Evolutionary conservation across 2,797 vertebrate species (phyloP).

Genomic region (Sphenodon punctatus): DNA sequence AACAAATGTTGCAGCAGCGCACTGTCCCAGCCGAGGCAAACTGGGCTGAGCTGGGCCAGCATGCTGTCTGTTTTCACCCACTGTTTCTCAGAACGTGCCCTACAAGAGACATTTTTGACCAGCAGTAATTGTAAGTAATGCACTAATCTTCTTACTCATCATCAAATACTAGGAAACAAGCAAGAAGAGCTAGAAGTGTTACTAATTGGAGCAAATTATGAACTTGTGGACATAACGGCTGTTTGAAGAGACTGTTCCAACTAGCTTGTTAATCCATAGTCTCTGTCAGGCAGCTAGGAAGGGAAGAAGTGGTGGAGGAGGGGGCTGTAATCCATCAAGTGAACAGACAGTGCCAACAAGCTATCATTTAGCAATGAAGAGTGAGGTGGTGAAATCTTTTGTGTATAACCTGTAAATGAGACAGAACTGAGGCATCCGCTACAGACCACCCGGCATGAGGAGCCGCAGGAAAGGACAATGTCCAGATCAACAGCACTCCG

Average conservation of each 20-base stretch:
- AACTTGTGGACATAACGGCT: constrained; percentile 26
- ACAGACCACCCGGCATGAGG: constrained; percentile 1
- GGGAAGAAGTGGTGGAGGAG: constrained; percentile 13
- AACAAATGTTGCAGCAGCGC: no score
- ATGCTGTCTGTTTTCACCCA: no score
- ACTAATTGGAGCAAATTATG: constrained; percentile 11
- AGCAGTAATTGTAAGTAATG: constrained; percentile 30
- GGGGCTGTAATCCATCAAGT: constrained; percentile 50
- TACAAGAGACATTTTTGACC: no score
- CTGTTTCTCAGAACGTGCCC: no score
- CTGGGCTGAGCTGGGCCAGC: no score
- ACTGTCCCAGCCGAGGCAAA: no score
- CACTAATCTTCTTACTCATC: constrained; percentile 27
- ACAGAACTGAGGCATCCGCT: constrained; percentile 9
- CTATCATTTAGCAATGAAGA: constrained; percentile 29
- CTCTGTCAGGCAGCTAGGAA: constrained; percentile 26
- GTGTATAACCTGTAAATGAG: background rate
- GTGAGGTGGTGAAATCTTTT: background rate
- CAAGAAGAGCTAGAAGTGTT: constrained; percentile 38
- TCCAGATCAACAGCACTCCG: background rate
- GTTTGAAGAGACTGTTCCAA: constrained; percentile 28
- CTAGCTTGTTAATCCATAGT: constrained; percentile 41
- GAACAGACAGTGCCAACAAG: constrained; percentile 44
- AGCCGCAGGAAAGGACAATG: constrained; percentile 10
- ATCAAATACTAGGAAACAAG: background rate